Percentiles rank a stretch among this genome's conserved stretches.
These are phyloP conservation scores for Lacerta bilineata DNA, from an alignment of 2,797 vertebrate species.

Conservation along the genomic window DNA sequence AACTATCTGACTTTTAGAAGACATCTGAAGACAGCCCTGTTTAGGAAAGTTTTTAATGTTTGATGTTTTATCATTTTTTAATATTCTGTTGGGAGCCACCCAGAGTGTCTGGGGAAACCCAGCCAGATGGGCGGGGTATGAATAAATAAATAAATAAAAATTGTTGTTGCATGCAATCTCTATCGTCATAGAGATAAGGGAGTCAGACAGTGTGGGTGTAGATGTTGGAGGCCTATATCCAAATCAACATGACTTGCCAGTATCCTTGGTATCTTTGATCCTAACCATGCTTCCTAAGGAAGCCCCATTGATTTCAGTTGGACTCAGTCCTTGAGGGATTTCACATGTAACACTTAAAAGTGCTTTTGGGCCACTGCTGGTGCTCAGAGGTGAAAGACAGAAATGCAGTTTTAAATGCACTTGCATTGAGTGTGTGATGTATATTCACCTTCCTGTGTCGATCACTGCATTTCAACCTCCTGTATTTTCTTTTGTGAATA, in stretches of 20 bases:
- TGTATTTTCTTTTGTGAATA: background rate
- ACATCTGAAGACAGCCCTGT: no score
- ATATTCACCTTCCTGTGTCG: background rate
- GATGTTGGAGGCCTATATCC: background rate
- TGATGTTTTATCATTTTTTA: no score
- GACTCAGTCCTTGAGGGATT: background rate
- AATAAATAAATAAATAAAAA: no score
- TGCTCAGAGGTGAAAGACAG: background rate
- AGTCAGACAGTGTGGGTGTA: background rate
- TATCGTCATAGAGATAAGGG: slow-evolving; percentile 24
- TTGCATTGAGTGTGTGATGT: background rate
- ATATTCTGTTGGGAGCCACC: no score
- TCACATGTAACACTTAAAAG: background rate
- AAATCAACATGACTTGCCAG: background rate
- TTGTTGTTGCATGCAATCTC: slow-evolving; percentile 36
- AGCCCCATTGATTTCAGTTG: background rate
- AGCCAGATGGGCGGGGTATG: no score
- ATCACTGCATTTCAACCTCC: background rate
- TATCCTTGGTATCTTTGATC: background rate
- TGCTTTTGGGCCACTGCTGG: background rate
- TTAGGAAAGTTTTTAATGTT: no score
- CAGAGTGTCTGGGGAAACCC: no score
- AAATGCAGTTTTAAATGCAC: background rate
- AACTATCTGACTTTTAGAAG: no score
- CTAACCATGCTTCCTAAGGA: background rate